These are phyloP conservation scores for Drosophila subpulchrella DNA, from an alignment of 1,140 invertebrate species.

Conservation along the genomic window DNA sequence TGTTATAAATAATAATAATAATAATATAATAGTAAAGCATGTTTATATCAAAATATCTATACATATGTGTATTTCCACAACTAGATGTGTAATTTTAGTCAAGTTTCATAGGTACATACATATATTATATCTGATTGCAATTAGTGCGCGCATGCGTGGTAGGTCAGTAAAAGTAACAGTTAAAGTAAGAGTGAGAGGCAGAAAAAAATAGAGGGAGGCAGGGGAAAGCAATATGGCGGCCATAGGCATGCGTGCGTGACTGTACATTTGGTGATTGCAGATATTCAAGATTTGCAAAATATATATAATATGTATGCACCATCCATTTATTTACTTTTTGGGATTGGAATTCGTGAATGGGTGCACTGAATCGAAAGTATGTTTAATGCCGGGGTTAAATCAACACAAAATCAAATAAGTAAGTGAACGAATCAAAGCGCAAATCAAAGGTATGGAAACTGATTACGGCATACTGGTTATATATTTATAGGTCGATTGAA, in stretches of 20 bases:
- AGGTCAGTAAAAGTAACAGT: conserved; percentile 5
- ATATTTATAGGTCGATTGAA: conserved; percentile 21
- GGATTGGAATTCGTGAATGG: conserved; percentile 2
- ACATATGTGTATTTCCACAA: neutral
- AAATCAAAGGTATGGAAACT: conserved; percentile 53
- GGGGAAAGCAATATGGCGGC: conserved; percentile 41
- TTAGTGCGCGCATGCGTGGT: conserved; percentile 45
- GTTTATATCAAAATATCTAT: neutral
- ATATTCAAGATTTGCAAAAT: conserved; percentile 14
- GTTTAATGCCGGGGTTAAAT: conserved; percentile 36
- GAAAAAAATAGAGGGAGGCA: neutral
- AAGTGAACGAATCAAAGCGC: conserved; percentile 47
- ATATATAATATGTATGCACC: conserved; percentile 14
- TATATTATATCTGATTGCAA: conserved; percentile 18
- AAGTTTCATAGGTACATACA: neutral
- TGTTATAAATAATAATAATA: neutral
- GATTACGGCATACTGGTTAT: conserved; percentile 22
- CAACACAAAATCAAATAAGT: conserved; percentile 29
- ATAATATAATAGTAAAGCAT: neutral
- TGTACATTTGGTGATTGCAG: conserved; percentile 43
- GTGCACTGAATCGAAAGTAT: conserved; percentile 36
- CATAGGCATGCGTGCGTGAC: conserved; percentile 55
- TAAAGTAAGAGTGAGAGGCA: neutral
- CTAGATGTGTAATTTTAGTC: conserved; percentile 1
- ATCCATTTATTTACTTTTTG: conserved; percentile 6